A percentile compares a stretch with the other conserved stretches of the same genome.
These are phyloP conservation scores for Peromyscus eremicus DNA, from an alignment of 2,797 vertebrate species.

Conservation along the genomic window DNA sequence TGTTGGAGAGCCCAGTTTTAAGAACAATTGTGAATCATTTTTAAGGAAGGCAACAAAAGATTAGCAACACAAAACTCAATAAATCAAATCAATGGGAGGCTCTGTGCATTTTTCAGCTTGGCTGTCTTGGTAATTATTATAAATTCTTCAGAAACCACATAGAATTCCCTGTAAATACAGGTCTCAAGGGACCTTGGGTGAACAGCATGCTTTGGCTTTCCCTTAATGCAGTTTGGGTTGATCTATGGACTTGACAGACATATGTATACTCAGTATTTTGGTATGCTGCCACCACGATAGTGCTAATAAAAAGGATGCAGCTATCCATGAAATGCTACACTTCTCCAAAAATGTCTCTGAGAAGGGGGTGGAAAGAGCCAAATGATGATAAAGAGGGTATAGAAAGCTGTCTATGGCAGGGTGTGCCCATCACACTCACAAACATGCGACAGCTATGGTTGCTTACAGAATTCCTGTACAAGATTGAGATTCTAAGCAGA, in stretches of 20 bases:
- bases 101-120: background rate
- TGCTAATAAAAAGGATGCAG: background rate
- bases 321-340: background rate
- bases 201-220: background rate
- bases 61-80: background rate
- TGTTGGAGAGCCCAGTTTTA: background rate
- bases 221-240: background rate
- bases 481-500: too few species aligned
- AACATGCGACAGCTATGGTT: background rate
- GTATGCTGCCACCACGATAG: background rate
- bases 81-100: background rate
- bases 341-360: background rate
- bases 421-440: background rate
- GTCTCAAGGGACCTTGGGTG: background rate
- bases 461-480: background rate
- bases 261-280: background rate
- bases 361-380: too few species aligned
- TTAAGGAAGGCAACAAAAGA: background rate
- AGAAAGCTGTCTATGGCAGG: background rate
- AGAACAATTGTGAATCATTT: background rate
- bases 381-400: background rate
- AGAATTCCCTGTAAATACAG: background rate
- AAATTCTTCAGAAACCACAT: conserved; percentile 5
- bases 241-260: background rate
- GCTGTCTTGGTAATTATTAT: background rate